Conservation (phyloP, 2,888 invertebrate species). For the Drosophila affinis region DNA sequence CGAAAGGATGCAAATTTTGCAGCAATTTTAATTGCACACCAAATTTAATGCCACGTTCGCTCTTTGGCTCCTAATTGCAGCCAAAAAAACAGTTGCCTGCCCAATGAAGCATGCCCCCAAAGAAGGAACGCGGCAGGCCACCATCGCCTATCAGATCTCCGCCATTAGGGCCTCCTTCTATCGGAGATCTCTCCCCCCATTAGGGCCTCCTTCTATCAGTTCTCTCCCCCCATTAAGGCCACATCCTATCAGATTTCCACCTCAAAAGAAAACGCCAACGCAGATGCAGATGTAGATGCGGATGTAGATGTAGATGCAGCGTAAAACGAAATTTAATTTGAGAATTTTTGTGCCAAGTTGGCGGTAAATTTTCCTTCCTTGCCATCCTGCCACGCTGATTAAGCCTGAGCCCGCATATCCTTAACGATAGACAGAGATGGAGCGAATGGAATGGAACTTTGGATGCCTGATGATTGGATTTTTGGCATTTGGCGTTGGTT, state of each 20-base stretch:
- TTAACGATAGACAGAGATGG: slow-evolving; percentile 6
- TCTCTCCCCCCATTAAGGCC: not conserved
- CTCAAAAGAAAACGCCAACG: slow-evolving; percentile 17
- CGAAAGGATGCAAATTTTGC: slow-evolving; percentile 21
- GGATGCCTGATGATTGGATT: slow-evolving; percentile 48
- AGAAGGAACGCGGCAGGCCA: not conserved
- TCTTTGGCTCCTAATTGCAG: slow-evolving; percentile 65
- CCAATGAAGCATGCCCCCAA: slow-evolving; percentile 49
- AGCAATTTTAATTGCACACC: slow-evolving; percentile 66
- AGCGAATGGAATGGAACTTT: slow-evolving; percentile 33
- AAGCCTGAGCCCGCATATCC: slow-evolving; percentile 18
- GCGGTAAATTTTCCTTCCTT: slow-evolving; percentile 26
- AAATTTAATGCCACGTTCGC: slow-evolving; percentile 43
- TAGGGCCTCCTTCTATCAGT: not conserved
- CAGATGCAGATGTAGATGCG: slow-evolving; percentile 34
- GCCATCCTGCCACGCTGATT: slow-evolving; percentile 27
- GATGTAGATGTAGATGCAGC: slow-evolving; percentile 26
- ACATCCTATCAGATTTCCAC: not conserved
- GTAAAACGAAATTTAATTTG: slow-evolving; percentile 60
- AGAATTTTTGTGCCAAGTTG: slow-evolving; percentile 55
- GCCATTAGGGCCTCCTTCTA: not conserved
- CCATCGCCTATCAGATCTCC: not conserved
- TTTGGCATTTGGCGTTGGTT: slow-evolving; percentile 41
- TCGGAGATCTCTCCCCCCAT: not conserved
- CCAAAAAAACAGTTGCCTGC: slow-evolving; percentile 34